Evolutionary conservation across 2,113 vertebrate species (phyloP).

Genomic region (Hydrochoerus hydrochaeris): DNA sequence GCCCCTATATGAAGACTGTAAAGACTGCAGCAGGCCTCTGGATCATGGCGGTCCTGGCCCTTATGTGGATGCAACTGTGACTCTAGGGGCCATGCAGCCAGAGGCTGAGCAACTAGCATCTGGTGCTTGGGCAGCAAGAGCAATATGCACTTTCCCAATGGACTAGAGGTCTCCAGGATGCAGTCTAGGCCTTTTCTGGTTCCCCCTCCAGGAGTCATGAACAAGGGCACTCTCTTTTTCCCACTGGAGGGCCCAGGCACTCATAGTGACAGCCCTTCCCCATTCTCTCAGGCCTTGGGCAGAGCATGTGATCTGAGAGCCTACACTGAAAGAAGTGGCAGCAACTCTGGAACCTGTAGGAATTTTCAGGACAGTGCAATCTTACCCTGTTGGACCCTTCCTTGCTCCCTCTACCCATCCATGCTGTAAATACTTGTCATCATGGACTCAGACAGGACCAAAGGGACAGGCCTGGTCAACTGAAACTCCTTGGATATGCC

Average conservation of each 20-base stretch:
- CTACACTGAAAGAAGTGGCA: neutral
- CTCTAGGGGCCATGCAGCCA: neutral
- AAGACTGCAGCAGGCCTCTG: constrained; percentile 13
- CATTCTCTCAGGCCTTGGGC: constrained; percentile 8
- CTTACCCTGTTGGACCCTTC: constrained; percentile 5
- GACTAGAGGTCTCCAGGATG: neutral
- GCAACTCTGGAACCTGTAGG: constrained; percentile 15
- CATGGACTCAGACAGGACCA: constrained; percentile 87
- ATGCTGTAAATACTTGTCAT: constrained; percentile 97
- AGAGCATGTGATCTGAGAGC: constrained; percentile 13
- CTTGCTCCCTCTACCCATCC: constrained; percentile 50
- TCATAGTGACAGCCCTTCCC: neutral
- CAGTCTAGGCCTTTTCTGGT: neutral
- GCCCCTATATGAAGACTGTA: neutral
- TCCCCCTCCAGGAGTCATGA: neutral
- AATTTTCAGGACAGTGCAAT: constrained; percentile 21
- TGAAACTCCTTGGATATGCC: constrained; percentile 84
- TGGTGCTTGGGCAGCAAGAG: neutral
- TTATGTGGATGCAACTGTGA: neutral
- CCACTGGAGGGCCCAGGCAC: neutral
- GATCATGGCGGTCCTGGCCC: neutral
- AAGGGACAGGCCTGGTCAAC: constrained; percentile 80
- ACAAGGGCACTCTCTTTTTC: neutral
- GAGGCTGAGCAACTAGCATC: neutral
- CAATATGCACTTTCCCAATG: constrained; percentile 31